Conservation (phyloP, 2,797 vertebrate genomes). For the Takifugu rubripes region DNA sequence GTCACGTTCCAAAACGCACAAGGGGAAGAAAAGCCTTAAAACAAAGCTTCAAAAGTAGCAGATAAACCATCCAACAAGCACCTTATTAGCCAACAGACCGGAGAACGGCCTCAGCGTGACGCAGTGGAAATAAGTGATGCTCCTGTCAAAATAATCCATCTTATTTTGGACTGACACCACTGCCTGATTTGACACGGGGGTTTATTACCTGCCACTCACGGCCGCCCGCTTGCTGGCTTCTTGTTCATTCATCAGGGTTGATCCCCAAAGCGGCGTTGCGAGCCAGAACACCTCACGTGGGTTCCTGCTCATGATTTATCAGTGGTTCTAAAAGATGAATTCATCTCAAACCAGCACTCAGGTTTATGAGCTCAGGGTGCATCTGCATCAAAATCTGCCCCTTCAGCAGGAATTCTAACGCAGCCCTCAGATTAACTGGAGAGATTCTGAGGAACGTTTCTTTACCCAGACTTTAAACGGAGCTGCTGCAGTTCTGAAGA, state of each 20-base stretch:
- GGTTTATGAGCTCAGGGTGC: too few species aligned
- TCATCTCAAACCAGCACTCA: too few species aligned
- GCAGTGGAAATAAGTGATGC: constrained; percentile 34
- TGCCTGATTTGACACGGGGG: constrained; percentile 28
- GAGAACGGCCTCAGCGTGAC: constrained; percentile 26
- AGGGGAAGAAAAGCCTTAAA: constrained; percentile 24
- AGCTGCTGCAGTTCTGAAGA: constrained; percentile 3
- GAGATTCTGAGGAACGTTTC: too few species aligned
- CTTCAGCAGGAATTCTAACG: too few species aligned
- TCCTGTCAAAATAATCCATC: constrained; percentile 54
- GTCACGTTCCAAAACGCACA: constrained; percentile 11
- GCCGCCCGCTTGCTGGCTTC: constrained; percentile 23
- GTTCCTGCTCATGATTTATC: too few species aligned
- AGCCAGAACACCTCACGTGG: background rate
- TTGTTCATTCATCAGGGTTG: constrained; percentile 34
- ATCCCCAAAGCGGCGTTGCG: constrained; percentile 23
- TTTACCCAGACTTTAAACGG: too few species aligned
- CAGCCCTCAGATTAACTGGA: too few species aligned
- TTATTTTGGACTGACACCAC: constrained; percentile 37
- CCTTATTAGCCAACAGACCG: constrained; percentile 37
- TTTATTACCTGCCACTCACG: constrained; percentile 54
- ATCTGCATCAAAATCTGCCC: too few species aligned
- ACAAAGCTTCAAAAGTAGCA: constrained; percentile 30
- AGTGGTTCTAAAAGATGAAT: too few species aligned
- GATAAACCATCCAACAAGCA: constrained; percentile 8